Evolutionary conservation across 2,113 vertebrate species (phyloP).

Genomic region (Mungos mungo): DNA sequence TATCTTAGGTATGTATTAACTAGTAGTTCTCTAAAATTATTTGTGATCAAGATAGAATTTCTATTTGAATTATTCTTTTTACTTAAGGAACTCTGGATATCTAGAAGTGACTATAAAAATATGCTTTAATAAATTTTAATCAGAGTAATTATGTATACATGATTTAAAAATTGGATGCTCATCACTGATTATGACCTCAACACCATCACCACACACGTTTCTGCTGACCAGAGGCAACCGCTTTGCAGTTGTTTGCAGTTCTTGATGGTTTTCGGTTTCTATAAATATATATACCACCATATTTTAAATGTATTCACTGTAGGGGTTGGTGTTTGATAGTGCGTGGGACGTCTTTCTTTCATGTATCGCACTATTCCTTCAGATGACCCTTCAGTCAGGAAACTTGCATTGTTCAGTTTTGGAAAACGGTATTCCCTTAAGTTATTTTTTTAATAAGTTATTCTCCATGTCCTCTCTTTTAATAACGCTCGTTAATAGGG

Average conservation of each 20-base stretch:
- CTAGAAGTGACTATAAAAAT: slow-evolving; percentile 31
- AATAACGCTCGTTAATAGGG: not conserved
- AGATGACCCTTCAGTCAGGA: not conserved
- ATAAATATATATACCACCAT: not conserved
- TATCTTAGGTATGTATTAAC: slow-evolving; percentile 85
- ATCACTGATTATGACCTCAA: not conserved
- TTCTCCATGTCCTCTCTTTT: not conserved
- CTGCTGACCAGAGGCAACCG: not conserved
- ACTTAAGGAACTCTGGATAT: not conserved
- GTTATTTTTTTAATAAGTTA: not conserved
- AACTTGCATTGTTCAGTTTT: not conserved
- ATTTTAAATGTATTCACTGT: not conserved
- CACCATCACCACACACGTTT: not conserved
- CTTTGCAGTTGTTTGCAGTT: not conserved
- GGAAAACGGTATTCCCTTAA: not conserved
- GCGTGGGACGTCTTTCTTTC: not conserved
- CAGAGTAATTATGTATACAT: not conserved
- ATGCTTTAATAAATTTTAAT: slow-evolving; percentile 27
- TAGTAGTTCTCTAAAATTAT: not conserved
- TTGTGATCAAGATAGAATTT: not conserved
- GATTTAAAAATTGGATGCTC: not conserved
- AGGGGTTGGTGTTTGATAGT: not conserved
- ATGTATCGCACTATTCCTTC: not conserved
- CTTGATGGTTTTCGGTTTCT: not conserved
- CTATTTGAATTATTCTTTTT: slow-evolving; percentile 16